phyloP scores from a whole-genome alignment of 1,140 invertebrate genomes.

The Bombus soroeensis region DNA sequence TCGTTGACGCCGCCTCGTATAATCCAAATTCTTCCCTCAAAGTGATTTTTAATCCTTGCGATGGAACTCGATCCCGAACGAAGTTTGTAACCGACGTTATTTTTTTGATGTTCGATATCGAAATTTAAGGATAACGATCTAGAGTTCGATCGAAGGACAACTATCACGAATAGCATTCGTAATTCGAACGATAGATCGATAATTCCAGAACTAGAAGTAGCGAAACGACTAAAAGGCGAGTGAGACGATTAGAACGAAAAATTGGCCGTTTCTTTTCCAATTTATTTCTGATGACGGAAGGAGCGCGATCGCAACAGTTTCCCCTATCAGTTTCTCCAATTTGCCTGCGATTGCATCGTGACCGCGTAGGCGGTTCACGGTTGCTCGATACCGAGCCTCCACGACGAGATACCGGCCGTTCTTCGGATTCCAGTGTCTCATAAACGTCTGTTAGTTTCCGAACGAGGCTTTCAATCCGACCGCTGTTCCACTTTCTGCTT shows the following conservation, averaged over 20 bases:
- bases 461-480: conserved; percentile 34
- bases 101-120: background rate
- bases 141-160: background rate
- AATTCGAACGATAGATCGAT: too few relatives aligned
- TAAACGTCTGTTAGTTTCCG: conserved; percentile 43
- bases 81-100: too few relatives aligned
- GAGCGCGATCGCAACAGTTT: conserved; percentile 1
- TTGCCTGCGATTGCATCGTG: background rate
- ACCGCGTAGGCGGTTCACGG: conserved; percentile 17
- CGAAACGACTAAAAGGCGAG: too few relatives aligned
- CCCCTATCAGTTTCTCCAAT: conserved; percentile 1
- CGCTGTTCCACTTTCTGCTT: conserved; percentile 44
- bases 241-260: background rate
- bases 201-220: background rate
- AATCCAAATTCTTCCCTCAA: background rate
- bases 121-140: background rate
- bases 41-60: background rate
- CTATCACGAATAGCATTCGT: background rate
- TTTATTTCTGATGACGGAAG: background rate
- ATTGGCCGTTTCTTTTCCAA: background rate
- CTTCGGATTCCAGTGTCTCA: conserved; percentile 41
- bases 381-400: conserved; percentile 13
- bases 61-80: background rate
- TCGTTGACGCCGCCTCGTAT: too few relatives aligned
- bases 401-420: conserved; percentile 28